phyloP scores from a whole-genome alignment of 2,797 vertebrate species.

The Sphaeramia orbicularis region DNA sequence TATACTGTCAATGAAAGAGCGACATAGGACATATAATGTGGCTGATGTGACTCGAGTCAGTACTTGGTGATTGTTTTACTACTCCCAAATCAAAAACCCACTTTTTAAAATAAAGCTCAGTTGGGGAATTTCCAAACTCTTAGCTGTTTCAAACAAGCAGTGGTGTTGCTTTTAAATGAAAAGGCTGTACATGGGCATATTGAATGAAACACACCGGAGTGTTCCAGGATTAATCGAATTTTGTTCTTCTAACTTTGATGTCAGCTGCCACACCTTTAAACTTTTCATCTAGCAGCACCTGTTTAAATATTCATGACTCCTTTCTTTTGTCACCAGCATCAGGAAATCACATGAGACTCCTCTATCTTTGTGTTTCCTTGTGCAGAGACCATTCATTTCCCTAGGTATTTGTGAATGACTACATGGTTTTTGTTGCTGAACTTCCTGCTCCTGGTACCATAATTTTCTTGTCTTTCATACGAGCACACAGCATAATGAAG shows the following conservation, averaged over 20 bases:
- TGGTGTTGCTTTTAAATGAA: slow-evolving; percentile 31
- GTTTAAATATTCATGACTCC: slow-evolving; percentile 69
- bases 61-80: too few relatives aligned
- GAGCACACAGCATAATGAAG: slow-evolving; percentile 16
- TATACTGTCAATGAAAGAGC: too few relatives aligned
- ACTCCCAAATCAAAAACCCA: background rate
- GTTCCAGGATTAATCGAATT: slow-evolving; percentile 37
- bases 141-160: slow-evolving; percentile 6
- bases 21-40: too few relatives aligned
- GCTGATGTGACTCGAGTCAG: too few relatives aligned
- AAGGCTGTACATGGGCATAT: background rate
- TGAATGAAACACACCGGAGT: slow-evolving; percentile 8
- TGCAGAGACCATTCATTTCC: slow-evolving; percentile 43
- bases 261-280: slow-evolving; percentile 57
- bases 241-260: slow-evolving; percentile 64
- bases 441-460: slow-evolving; percentile 19
- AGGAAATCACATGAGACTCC: slow-evolving; percentile 49
- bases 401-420: slow-evolving; percentile 52
- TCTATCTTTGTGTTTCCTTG: slow-evolving; percentile 39
- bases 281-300: slow-evolving; percentile 56
- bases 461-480: slow-evolving; percentile 19
- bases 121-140: background rate
- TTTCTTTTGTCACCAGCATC: slow-evolving; percentile 57
- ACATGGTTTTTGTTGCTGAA: slow-evolving; percentile 35
- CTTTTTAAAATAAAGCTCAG: slow-evolving; percentile 10